Percentiles rank a stretch among this genome's conserved stretches.
Evolutionary conservation across 1,140 invertebrate species (phyloP).

Genomic region (Neotoxoptera formosana): DNA sequence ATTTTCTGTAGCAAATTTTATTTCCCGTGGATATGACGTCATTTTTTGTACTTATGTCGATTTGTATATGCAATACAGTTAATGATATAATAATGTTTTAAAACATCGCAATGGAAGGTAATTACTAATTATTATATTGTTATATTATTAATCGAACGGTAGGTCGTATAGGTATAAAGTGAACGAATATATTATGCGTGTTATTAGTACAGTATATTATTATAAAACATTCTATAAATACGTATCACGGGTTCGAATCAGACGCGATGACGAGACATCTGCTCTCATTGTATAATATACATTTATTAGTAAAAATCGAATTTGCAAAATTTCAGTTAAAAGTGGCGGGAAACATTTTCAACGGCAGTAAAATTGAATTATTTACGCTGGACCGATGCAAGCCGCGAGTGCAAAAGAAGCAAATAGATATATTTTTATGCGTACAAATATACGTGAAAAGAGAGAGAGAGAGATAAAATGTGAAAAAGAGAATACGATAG

Average conservation of each 20-base stretch:
- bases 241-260: neutral
- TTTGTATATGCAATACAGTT: neutral
- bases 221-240: neutral
- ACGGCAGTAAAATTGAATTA: conserved; percentile 50
- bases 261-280: neutral
- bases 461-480: conserved; percentile 53
- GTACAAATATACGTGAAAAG: neutral
- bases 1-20: neutral
- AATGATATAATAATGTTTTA: neutral
- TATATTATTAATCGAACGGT: neutral
- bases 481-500: neutral
- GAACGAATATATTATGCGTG: neutral
- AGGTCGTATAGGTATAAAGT: neutral
- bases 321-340: conserved; percentile 45
- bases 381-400: conserved; percentile 48
- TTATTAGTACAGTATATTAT: neutral
- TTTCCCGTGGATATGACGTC: neutral
- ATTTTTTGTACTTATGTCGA: neutral
- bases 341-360: conserved; percentile 56
- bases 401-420: conserved; percentile 12
- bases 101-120: neutral
- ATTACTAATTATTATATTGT: neutral
- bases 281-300: neutral
- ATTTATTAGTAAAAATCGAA: neutral
- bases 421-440: conserved; percentile 59